Evolutionary conservation across 2,888 invertebrate species (phyloP).

Genomic region (Mesorhabditis belari): DNA sequence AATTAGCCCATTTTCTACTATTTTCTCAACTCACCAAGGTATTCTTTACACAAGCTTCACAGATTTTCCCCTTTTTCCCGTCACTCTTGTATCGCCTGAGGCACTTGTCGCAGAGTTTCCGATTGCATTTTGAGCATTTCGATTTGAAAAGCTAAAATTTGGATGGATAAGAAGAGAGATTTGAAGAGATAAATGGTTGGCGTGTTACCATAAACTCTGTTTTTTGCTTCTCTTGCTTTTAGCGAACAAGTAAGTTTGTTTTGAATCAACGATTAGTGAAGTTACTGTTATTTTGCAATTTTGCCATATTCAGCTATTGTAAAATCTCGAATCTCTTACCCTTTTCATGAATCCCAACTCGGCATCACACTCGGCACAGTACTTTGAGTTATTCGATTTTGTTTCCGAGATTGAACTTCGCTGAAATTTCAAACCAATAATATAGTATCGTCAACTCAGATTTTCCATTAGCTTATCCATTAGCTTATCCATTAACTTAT

Average conservation of each 20-base stretch:
- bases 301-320: too few relatives aligned
- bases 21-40: conserved; percentile 7
- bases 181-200: background rate
- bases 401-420: conserved; percentile 20
- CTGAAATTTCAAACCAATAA: conserved; percentile 14
- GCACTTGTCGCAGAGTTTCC: conserved; percentile 47
- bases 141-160: background rate
- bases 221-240: too few relatives aligned
- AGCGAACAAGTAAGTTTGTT: too few relatives aligned
- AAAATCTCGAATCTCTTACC: background rate
- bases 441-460: too few relatives aligned
- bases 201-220: too few relatives aligned
- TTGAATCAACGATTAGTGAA: too few relatives aligned
- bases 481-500: too few relatives aligned
- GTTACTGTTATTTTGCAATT: too few relatives aligned
- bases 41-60: conserved; percentile 34
- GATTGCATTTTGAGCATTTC: conserved; percentile 33
- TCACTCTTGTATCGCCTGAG: conserved; percentile 39
- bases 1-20: too few relatives aligned
- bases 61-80: conserved; percentile 28
- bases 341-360: conserved; percentile 30
- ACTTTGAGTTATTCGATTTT: conserved; percentile 23
- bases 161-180: background rate
- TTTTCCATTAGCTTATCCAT: too few relatives aligned
- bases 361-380: conserved; percentile 44